These are phyloP conservation scores for Eristalis pertinax DNA, from an alignment of 2,888 invertebrate genomes.

Conservation along the genomic window DNA sequence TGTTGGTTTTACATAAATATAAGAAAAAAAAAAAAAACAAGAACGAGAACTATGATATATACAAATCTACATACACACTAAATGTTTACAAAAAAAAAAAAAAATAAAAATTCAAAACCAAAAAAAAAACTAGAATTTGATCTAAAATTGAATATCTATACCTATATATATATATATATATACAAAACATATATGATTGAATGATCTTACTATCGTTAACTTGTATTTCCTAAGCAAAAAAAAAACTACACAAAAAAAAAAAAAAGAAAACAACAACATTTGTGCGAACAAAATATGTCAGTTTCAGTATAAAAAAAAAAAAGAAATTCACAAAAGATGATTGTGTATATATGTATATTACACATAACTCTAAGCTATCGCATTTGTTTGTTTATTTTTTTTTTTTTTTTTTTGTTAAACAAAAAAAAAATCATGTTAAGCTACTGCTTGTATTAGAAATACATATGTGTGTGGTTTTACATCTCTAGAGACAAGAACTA, in stretches of 20 bases:
- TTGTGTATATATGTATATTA: constrained; percentile 5
- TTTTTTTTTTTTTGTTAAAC: no score
- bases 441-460: constrained; percentile 32
- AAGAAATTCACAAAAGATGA: constrained; percentile 8
- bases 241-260: not conserved
- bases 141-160: constrained; percentile 32
- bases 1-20: constrained; percentile 58
- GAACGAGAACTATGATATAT: constrained; percentile 49
- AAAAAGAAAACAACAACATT: constrained; percentile 1
- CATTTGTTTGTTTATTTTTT: constrained; percentile 10
- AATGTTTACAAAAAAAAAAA: constrained; percentile 22
- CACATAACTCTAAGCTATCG: constrained; percentile 8
- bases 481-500: not conserved
- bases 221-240: constrained; percentile 12
- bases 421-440: not conserved
- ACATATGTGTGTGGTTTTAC: constrained; percentile 16
- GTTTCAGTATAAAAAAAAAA: not conserved
- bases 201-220: constrained; percentile 36
- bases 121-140: constrained; percentile 43
- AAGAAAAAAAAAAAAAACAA: constrained; percentile 36
- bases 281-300: constrained; percentile 6
- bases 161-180: constrained; percentile 16
- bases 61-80: constrained; percentile 53
- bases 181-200: constrained; percentile 31
- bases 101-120: no score